Evolutionary conservation across 1,140 invertebrate genomes (phyloP), one percentile per base, ranked within the genome.

Genomic region (Drosophila kepulauana): DNA sequence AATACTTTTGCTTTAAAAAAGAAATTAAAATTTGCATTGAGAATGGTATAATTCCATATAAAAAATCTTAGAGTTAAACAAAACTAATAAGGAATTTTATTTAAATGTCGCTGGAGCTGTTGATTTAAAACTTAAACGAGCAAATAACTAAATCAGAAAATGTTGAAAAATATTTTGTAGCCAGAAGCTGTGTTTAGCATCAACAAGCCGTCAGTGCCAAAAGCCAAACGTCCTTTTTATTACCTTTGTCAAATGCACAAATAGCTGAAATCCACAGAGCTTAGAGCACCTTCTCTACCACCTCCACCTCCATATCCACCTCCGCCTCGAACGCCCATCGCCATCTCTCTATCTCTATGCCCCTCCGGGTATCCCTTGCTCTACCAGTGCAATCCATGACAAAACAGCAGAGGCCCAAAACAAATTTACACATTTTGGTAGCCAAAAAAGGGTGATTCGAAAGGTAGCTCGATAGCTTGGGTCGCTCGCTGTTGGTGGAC

Each of bases 191-290:
- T 38, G 51, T 15, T 35, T 63, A 70, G 61, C 72, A 82, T 88
- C 82, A 86, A 88, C 82, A 87, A 82, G 64, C 71, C 79, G 57
- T 62, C 59, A 69, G 48, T 65, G 74, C 75, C 82, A 75, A 87
- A 85, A 85, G 80, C 80, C 85, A 84, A 89, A 84, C 62, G 80
- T 71, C 77, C 78, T 74, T 89, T 87, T 87, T 89, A 87, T 87
- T 87, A 87, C 80, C 84, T 87, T 87, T 87, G 84, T 88, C 84
- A 87, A 89, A 87, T 85, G 78, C 84, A 87, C 85, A 87, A 88
- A 87, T 88, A 87, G 85, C 82, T 78, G 48, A 86, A 87, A 87
- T 82, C 75, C 82, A 73, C 70, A 86, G 51, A 57, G 63, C 73
- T 75, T 57, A 45, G 33, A 57, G 49, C 75, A 51, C 56, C 43